Evolutionary conservation across 2,888 invertebrate genomes (phyloP), one percentile per base, ranked within the genome.

Genomic region (Mythimna loreyi): DNA sequence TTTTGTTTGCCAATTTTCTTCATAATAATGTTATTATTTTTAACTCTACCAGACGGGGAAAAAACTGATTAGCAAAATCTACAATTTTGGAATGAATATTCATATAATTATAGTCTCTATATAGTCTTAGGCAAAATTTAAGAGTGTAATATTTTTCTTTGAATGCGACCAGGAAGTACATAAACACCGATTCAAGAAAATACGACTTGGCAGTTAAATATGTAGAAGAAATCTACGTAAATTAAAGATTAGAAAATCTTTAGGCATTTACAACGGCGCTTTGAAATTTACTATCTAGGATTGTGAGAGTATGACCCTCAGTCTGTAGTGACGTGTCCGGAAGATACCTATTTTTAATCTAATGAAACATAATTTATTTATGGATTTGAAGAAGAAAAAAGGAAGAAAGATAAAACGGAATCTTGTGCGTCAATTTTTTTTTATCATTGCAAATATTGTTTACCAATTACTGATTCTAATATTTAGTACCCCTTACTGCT

Each of bases 151-250:
- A 40, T 30, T 30, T 40, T 47, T 49, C 43, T 13, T 8, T n/a
- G 43, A 60, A 50, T 47, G 3, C 16, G 5, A 16, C 19, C 25
- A 74, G 66, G 47, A 74, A 36, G 19, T 25, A n/a, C 1, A 57
- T 40, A 70, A 40, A 36, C 23, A 28, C 13, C n/a, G 30, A n/a
- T 3, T 21, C n/a, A 36, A 13, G 28, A 56, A 36, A n/a, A 36
- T 55, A 47, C 11, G 11, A 16, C 28, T 5, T 2, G 19, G 19
- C 36, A 40, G 49, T 70, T 30, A 49, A 68, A 57, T 30, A 30
- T 40, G 11, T 56, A n/a, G 23, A 16, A 40, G 16, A 56, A 45
- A 57, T 13, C 45, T 8, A 16, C 16, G 8, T 13, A 57, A n/a
- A 49, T 57, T 40, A 70, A 70, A 49, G 3, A 19, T 71, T 58